Evolutionary conservation across 2,113 vertebrate genomes (phyloP), one percentile per base, ranked within the genome.

Genomic region (Maccullochella peelii): DNA sequence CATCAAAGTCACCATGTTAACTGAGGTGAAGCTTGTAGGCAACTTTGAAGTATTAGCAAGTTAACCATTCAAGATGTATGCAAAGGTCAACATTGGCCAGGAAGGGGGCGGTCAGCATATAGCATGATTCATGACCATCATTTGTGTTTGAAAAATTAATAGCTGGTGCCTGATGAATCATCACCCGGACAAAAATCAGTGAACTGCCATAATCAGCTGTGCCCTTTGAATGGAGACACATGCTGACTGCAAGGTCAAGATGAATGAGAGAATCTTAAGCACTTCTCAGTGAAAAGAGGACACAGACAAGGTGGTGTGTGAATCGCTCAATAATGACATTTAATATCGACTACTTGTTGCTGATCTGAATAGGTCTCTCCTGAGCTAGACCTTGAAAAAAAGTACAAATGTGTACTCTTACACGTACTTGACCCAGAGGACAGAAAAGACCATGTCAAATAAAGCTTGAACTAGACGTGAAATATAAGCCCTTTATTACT

Each of bases 51-150:
- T 63, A 36, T 47, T 47, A 47, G 67, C 4, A 33, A 90, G 91
- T 88, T 75, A 87, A 77, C 77, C 80, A 83, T 86, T 90, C 84
- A 72, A 83, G 89, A 82, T 69, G 54, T 78, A 91, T 84, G 86
- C 86, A 93, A 90, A 91, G 87, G 91, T 91, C 90, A 80, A 65
- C 71, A 79, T 44, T 82, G 89, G 86, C 86, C 87, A 82, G 65
- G 68, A 88, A 82, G 61, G 79, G 85, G 86, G 82, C 81, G 77
- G 90, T 73, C 88, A 83, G 80, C 21, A 12, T 65, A 66, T 55
- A 68, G 75, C 79, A 77, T 90, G 93, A 95, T 92, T 95, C 93
- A 94, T 92, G 85, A 87, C 84, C 62, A 67, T 93, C 87, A 94
- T 94, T 93, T 91, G 82, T 80, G 73, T 76, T 89, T 90, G 90